Evolutionary conservation across 92 coral and sea anemone species (phyloP), one percentile per base, ranked within the genome.

Genomic region (Palythoa grandis): DNA sequence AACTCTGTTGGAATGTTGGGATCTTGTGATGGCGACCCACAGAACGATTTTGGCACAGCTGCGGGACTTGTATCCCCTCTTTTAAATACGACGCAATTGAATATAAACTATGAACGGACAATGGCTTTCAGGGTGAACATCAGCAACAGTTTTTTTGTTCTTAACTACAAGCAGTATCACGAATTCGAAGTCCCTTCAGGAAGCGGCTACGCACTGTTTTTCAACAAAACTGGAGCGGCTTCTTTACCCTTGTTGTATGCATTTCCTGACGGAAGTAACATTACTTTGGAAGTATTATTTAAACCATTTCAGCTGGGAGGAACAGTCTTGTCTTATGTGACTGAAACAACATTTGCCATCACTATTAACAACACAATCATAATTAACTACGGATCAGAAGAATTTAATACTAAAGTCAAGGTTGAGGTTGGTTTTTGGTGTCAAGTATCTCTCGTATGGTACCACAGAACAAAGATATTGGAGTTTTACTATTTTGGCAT

Each of bases 381-480:
- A 23, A 67, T 91, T 25, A 77, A 88, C 43, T 71, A 80, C 54
- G 94, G 90, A 38, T 20, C 79, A 47, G 74, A 16, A 9, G 72
- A 66, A 13, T 54, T 80, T 29, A 83, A 91, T 56, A 88, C 91
- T 66, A 80, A 79, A 7, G 83, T 91, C 15, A 39, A 61, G 11
- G 82, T 82, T 13, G 48, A 75, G 39, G 48, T 86, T 17, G 76
- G 69, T 16, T 47, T 74, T 53, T 91, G 94, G 94, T 76, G 90
- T 86, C 94, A 91, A 79, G 78, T 91, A 56, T 56, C 91, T 15
- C 76, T 91, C 11, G 88, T 89, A 39, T 91, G 94, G 94, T 25
- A 85, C 56, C 20, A 67, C 66, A 73, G 58, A 38, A 61, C 63
- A 19, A 73, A 70, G 65, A 52, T 86, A 2, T 74, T 91, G 10